Percentiles rank a stretch among this genome's conserved stretches.
Conservation (phyloP, 1,140 invertebrate genomes). For the Theocolax elegans region DNA sequence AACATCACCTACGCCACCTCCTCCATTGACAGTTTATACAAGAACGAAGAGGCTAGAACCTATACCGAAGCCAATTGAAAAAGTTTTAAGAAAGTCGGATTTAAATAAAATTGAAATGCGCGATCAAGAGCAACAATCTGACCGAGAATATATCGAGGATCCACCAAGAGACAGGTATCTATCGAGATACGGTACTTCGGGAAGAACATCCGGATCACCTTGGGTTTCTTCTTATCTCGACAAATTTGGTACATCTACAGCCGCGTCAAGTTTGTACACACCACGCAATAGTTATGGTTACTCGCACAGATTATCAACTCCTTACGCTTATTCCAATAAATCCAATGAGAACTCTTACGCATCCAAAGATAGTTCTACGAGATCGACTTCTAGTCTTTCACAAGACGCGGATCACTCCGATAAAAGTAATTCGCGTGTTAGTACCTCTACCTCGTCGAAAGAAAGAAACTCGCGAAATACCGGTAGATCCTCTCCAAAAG, state of each 20-base stretch:
- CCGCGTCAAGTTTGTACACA: slow-evolving; percentile 14
- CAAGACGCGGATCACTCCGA: neutral
- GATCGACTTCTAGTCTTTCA: neutral
- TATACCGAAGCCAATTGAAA: slow-evolving; percentile 74
- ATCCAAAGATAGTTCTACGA: neutral
- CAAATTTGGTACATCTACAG: slow-evolving; percentile 57
- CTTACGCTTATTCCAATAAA: neutral
- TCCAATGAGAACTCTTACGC: neutral
- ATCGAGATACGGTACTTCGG: slow-evolving; percentile 57
- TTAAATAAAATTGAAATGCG: slow-evolving; percentile 67
- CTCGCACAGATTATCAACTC: neutral
- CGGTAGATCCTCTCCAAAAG: slow-evolving; percentile 6
- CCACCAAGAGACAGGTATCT: slow-evolving; percentile 68
- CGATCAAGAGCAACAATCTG: slow-evolving; percentile 77
- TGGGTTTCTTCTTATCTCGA: slow-evolving; percentile 76
- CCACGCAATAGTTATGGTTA: neutral
- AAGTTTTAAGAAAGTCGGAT: slow-evolving; percentile 59
- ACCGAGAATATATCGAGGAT: slow-evolving; percentile 74
- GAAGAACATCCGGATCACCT: slow-evolving; percentile 66
- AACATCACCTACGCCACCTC: slow-evolving; percentile 80
- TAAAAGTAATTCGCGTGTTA: neutral
- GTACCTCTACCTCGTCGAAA: slow-evolving; percentile 23
- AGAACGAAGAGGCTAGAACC: slow-evolving; percentile 76
- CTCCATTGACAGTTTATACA: slow-evolving; percentile 72
- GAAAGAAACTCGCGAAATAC: slow-evolving; percentile 3